phyloP scores from a whole-genome alignment of 2,113 vertebrate species.

The Murina feae region DNA sequence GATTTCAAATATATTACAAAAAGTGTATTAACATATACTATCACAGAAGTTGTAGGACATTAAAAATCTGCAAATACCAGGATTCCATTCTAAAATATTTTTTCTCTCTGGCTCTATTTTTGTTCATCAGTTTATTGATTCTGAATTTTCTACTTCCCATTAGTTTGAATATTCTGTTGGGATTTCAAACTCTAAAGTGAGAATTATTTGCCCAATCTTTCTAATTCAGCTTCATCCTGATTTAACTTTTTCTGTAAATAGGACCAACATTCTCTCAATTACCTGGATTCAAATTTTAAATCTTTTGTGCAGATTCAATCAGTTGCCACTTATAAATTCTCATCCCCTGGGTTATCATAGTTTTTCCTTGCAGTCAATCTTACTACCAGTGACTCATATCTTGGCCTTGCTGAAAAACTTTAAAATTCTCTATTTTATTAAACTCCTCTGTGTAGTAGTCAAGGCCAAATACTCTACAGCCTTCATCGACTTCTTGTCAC shows the following conservation, averaged over 20 bases:
- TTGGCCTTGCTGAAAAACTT: not conserved
- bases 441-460: not conserved
- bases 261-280: not conserved
- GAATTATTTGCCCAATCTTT: not conserved
- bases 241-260: not conserved
- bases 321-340: not conserved
- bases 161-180: not conserved
- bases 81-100: no score
- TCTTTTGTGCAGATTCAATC: not conserved
- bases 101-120: no score
- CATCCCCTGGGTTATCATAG: not conserved
- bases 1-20: no score
- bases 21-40: no score
- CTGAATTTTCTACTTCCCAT: not conserved
- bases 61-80: no score
- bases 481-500: not conserved
- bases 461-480: not conserved
- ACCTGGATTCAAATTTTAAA: not conserved
- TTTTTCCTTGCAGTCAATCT: not conserved
- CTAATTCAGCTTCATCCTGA: not conserved
- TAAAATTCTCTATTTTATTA: not conserved
- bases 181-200: slow-evolving; percentile 17
- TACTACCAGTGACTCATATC: not conserved
- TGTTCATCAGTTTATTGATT: not conserved
- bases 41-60: no score